Percentiles rank a stretch among this genome's conserved stretches.
Evolutionary conservation across 2,113 vertebrate species (phyloP).

Genomic region (Pogona vitticeps): DNA sequence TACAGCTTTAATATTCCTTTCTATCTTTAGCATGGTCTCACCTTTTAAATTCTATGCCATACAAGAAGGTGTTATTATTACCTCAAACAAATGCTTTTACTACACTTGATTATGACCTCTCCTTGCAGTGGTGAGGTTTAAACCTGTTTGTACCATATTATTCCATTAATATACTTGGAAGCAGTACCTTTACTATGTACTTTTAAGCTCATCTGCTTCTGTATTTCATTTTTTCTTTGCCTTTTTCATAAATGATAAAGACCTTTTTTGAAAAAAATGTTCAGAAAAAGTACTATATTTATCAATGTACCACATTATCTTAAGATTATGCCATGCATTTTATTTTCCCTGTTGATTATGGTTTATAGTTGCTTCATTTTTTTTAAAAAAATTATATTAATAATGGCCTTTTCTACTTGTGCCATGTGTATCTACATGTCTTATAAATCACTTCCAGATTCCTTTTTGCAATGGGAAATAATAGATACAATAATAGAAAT

Average conservation of each 20-base stretch:
- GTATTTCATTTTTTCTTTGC: neutral
- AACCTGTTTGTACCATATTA: constrained; percentile 30
- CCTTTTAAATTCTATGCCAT: constrained; percentile 25
- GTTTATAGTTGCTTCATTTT: neutral
- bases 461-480: neutral
- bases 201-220: neutral
- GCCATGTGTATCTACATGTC: too few species aligned
- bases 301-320: neutral
- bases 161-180: constrained; percentile 28
- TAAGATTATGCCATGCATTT: neutral
- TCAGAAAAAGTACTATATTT: constrained; percentile 1
- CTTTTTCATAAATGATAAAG: neutral
- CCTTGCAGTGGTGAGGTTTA: constrained; percentile 16
- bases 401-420: neutral
- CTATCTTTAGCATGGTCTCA: neutral
- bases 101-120: neutral
- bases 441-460: neutral
- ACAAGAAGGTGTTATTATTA: constrained; percentile 13
- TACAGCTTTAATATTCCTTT: constrained; percentile 24
- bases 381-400: neutral
- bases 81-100: neutral
- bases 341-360: neutral
- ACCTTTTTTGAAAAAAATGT: neutral
- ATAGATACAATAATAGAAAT: neutral
- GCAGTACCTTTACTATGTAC: neutral